These are phyloP conservation scores for Forbesichthys papilliferus DNA, from an alignment of 2,113 vertebrate species.

Conservation along the genomic window DNA sequence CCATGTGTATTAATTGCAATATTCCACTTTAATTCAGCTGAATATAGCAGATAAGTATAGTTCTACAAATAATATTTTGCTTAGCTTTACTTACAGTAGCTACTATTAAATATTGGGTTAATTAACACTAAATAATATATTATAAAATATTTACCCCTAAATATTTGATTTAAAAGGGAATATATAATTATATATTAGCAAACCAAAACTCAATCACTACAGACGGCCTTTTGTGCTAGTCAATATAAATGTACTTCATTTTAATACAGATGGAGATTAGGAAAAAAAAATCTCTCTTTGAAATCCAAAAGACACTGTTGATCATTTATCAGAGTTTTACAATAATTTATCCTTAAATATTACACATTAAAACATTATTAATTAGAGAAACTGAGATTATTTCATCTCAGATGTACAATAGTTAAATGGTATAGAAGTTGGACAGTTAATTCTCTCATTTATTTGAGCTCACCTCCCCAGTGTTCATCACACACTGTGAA, in stretches of 20 bases:
- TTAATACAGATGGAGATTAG: not conserved
- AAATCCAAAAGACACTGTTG: no score
- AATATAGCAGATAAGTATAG: no score
- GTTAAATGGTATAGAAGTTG: no score
- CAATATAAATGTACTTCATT: not conserved
- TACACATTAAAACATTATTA: no score
- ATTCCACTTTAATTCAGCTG: no score
- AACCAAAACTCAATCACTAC: not conserved
- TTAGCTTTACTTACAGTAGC: no score
- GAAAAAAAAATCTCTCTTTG: not conserved
- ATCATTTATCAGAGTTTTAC: no score
- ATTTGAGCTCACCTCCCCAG: slow-evolving; percentile 84
- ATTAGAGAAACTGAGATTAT: no score
- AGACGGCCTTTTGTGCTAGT: not conserved
- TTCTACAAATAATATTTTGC: no score
- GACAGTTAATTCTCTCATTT: not conserved
- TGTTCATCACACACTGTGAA: slow-evolving; percentile 96
- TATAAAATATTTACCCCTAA: not conserved
- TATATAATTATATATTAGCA: not conserved
- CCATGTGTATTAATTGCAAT: no score
- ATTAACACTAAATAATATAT: not conserved
- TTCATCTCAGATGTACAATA: no score
- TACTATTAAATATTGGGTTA: not conserved
- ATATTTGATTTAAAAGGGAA: not conserved
- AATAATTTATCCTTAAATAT: no score